Evolutionary conservation across 2,113 vertebrate genomes (phyloP), one percentile per base, ranked within the genome.

Genomic region (Megaleporinus macrocephalus): DNA sequence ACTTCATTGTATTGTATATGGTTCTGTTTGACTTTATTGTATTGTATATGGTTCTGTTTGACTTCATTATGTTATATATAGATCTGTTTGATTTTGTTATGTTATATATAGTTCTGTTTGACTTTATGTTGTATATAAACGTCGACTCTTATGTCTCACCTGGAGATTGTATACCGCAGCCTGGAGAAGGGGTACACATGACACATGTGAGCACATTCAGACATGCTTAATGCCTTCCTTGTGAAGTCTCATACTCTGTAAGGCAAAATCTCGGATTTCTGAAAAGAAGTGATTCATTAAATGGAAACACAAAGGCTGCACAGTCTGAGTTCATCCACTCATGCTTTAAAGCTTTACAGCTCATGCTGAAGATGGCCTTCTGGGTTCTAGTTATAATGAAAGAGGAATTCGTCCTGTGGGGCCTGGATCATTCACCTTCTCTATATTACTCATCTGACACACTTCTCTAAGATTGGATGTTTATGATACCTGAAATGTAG

Each of bases 251-350:
- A 69, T 69, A 11, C 26, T 70, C 72, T 24, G 44, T 51, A 47
- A 27, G 69, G 74, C 65, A 61, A 74, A 30, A 55, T 76, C 51
- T n/a, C 75, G 74, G 44, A 79, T 44, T 36, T 69, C 44, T 68
- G n/a, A 61, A 44, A 33, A 70, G 53, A 75, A 76, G 41, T 75
- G 65, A 74, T 76, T 80, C 7, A 73, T 80, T 61, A 71, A 36
- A 41, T 65, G 57, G 11, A 47, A 47, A 53, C 47, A 73, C 73
- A 80, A 73, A 72, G 72, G 76, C 71, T 13, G 76, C 57, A 62
- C 61, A 76, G 80, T 81, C 76, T 72, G 71, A 74, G 5, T 16
- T 20, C 29, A 26, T 18, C 73, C 41, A 76, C 16, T 57, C 78
- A 16, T 26, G 9, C 61, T 79, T 84, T 66, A 30, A 59, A 82